Conservation (phyloP, 2,888 invertebrate species). For the Steinernema scapterisci region DNA sequence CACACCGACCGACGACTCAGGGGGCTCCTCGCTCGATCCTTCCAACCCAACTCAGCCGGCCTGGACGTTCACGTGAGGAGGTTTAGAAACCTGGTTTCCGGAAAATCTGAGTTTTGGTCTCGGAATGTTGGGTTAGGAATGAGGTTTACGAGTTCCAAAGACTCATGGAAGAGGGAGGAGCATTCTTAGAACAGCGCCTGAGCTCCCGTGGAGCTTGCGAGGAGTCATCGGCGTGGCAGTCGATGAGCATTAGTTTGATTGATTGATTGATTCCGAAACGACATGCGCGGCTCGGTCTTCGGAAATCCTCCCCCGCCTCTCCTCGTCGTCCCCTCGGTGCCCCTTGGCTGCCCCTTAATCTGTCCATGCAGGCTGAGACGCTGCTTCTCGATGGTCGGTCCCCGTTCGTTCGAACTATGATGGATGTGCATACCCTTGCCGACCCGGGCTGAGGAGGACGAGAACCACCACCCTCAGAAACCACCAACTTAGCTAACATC, state of each 20-base stretch:
- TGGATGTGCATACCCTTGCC: no score
- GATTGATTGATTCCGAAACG: conserved; percentile 30
- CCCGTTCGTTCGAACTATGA: no score
- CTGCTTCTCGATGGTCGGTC: no score
- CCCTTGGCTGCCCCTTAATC: conserved; percentile 20
- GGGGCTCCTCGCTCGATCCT: neutral
- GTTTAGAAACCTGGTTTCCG: no score
- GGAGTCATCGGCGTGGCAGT: neutral
- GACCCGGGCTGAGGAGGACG: no score
- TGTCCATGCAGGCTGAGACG: conserved; percentile 2
- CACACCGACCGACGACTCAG: conserved; percentile 2
- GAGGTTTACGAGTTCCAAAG: no score
- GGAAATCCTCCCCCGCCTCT: neutral
- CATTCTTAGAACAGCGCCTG: no score
- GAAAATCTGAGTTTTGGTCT: no score
- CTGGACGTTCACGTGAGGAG: neutral
- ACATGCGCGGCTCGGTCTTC: conserved; percentile 22
- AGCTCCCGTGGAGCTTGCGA: neutral
- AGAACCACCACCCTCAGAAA: no score
- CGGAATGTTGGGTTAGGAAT: no score
- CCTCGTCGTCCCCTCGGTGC: neutral
- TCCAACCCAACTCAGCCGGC: neutral
- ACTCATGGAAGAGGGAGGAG: no score
- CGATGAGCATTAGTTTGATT: conserved; percentile 32
- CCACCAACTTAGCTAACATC: no score